Percentiles rank a stretch among this genome's conserved stretches.
phyloP scores from a whole-genome alignment of 2,113 vertebrate genomes.

The Spea multiplicata region DNA sequence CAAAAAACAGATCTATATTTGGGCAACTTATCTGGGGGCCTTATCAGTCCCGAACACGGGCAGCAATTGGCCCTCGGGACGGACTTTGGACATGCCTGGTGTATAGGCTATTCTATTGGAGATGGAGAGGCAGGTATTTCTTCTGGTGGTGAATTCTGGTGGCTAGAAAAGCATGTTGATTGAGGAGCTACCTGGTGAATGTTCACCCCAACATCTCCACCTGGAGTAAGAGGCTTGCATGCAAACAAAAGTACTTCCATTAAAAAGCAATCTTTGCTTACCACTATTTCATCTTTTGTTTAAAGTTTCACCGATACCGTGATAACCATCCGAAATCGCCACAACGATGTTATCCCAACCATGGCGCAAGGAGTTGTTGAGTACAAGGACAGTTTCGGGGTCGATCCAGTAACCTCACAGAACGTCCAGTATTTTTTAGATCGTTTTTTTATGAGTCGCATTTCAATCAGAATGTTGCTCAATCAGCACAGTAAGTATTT shows the following conservation, averaged over 20 bases:
- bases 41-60: too few species aligned
- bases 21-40: too few species aligned
- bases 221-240: background rate
- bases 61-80: too few species aligned
- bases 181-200: too few species aligned
- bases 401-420: slow-evolving; percentile 90
- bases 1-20: too few species aligned
- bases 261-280: background rate
- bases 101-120: too few species aligned
- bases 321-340: slow-evolving; percentile 90
- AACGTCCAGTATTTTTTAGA: slow-evolving; percentile 98
- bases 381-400: slow-evolving; percentile 91
- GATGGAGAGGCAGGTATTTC: too few species aligned
- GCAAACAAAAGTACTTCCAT: background rate
- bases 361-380: slow-evolving; percentile 97
- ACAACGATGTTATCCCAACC: slow-evolving; percentile 95
- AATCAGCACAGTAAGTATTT: slow-evolving; percentile 93
- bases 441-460: slow-evolving; percentile 98
- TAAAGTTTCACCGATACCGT: slow-evolving; percentile 91
- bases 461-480: slow-evolving; percentile 96
- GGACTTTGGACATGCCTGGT: too few species aligned
- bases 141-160: too few species aligned
- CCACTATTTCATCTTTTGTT: slow-evolving; percentile 20
- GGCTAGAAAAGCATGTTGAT: too few species aligned
- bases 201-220: too few species aligned